A percentile compares a stretch with the other conserved stretches of the same genome.
These are phyloP conservation scores for Sitophilus oryzae DNA, from an alignment of 1,140 invertebrate species.

Conservation along the genomic window DNA sequence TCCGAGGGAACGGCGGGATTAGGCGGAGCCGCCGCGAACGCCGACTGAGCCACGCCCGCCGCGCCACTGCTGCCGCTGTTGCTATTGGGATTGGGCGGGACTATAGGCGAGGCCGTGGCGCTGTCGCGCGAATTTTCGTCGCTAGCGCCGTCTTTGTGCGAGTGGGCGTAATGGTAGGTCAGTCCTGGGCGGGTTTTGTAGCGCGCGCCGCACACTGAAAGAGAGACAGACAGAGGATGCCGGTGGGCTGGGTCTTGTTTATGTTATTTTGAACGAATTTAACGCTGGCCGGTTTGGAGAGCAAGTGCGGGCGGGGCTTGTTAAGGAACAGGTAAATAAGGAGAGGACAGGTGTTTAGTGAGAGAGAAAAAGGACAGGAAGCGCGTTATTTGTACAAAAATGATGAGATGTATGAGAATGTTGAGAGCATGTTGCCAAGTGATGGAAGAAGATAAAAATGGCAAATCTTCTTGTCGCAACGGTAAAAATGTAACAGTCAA, in stretches of 20 bases:
- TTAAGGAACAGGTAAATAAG: neutral
- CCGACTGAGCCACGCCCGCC: slow-evolving; percentile 39
- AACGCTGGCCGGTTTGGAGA: neutral
- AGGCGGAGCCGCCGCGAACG: slow-evolving; percentile 12
- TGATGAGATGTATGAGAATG: neutral
- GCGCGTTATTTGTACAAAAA: too few relatives aligned
- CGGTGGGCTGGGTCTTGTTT: neutral
- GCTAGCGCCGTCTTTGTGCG: slow-evolving; percentile 70
- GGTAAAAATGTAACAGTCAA: neutral
- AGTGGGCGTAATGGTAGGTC: slow-evolving; percentile 95
- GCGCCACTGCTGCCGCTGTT: slow-evolving; percentile 41
- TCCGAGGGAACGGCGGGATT: slow-evolving; percentile 20
- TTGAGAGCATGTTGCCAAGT: neutral
- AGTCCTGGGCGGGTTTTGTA: slow-evolving; percentile 96
- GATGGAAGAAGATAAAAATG: neutral
- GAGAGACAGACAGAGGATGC: slow-evolving; percentile 18
- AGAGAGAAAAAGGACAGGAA: too few relatives aligned
- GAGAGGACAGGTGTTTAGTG: neutral
- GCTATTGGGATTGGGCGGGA: slow-evolving; percentile 31
- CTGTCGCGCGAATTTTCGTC: slow-evolving; percentile 46
- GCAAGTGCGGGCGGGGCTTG: neutral
- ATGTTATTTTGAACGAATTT: too few relatives aligned
- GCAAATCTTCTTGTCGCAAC: neutral
- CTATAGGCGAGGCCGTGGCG: slow-evolving; percentile 44
- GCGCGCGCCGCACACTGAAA: slow-evolving; percentile 89